phyloP scores from a whole-genome alignment of 2,888 invertebrate genomes.

The Orthonychiurus folsomi region DNA sequence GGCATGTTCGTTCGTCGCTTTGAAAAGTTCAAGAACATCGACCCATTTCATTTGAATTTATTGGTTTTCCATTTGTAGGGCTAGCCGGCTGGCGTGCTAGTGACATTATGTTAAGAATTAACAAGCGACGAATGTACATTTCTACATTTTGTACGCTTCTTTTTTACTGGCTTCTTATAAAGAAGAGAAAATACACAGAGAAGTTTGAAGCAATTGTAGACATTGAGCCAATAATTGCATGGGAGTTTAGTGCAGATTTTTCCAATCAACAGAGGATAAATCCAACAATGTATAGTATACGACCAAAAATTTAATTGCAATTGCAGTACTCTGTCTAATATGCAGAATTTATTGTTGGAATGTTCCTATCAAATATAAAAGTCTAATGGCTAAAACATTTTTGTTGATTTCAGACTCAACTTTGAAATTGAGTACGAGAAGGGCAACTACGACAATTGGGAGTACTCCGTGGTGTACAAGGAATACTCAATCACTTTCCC shows the following conservation, averaged over 20 bases:
- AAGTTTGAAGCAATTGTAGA: conserved; percentile 48
- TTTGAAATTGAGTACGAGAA: conserved; percentile 49
- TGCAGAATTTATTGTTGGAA: background rate
- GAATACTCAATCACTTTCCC: conserved; percentile 59
- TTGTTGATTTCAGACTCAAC: conserved; percentile 1
- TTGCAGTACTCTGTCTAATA: background rate
- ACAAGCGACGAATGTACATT: too few species aligned
- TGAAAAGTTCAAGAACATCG: too few species aligned
- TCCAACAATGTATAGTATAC: conserved; percentile 62
- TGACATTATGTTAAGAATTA: too few species aligned
- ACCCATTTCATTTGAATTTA: too few species aligned
- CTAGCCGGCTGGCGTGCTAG: too few species aligned
- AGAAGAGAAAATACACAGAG: conserved; percentile 26
- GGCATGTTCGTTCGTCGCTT: too few species aligned
- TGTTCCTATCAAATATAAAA: background rate
- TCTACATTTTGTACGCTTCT: conserved; percentile 10
- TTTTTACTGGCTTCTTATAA: conserved; percentile 27
- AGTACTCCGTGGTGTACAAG: conserved; percentile 56
- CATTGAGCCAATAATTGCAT: conserved; percentile 53
- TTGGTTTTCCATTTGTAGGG: too few species aligned
- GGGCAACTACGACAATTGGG: conserved; percentile 60
- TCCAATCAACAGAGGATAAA: conserved; percentile 61
- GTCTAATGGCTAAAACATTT: background rate
- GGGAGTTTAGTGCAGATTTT: conserved; percentile 68
- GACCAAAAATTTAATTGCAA: conserved; percentile 41